phyloP scores from a whole-genome alignment of 2,797 vertebrate genomes.

The Hippocampus kuda region DNA sequence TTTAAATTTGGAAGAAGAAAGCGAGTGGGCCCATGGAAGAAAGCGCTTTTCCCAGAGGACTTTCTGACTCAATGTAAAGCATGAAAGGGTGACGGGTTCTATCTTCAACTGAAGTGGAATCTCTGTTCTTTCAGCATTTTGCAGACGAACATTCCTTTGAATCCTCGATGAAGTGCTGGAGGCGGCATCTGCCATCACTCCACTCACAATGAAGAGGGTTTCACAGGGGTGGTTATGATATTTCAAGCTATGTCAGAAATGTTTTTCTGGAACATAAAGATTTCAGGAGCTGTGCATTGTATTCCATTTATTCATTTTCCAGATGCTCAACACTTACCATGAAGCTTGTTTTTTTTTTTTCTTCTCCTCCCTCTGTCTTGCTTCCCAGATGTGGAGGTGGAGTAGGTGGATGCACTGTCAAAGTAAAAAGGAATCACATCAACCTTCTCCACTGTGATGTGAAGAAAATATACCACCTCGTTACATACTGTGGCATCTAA shows the following conservation, averaged over 20 bases:
- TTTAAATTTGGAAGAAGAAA: conserved; percentile 12
- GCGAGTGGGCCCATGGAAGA: not conserved
- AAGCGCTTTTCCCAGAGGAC: conserved; percentile 12
- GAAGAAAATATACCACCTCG: conserved; percentile 21
- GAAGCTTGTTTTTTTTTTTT: conserved; percentile 11
- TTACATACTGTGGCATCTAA: conserved; percentile 6
- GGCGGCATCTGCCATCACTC: conserved; percentile 30
- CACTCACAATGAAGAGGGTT: conserved; percentile 27
- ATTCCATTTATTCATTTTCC: conserved; percentile 39
- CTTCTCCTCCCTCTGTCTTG: conserved; percentile 12
- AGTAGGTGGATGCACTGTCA: conserved; percentile 45
- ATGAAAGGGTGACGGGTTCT: conserved; percentile 10
- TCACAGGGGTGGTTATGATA: conserved; percentile 29
- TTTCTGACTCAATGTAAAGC: conserved; percentile 18
- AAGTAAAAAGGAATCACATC: conserved; percentile 47
- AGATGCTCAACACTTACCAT: conserved; percentile 33
- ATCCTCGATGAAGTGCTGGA: conserved; percentile 39
- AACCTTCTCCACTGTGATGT: conserved; percentile 27
- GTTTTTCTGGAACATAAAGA: conserved; percentile 31
- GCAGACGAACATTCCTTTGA: conserved; percentile 40
- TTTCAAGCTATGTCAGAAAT: conserved; percentile 27
- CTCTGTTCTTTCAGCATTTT: conserved; percentile 20
- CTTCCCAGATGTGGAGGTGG: conserved; percentile 49
- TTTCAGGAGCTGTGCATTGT: conserved; percentile 18
- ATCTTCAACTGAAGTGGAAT: conserved; percentile 35